Conservation (phyloP, 2,113 vertebrate species). For the Scomber japonicus region DNA sequence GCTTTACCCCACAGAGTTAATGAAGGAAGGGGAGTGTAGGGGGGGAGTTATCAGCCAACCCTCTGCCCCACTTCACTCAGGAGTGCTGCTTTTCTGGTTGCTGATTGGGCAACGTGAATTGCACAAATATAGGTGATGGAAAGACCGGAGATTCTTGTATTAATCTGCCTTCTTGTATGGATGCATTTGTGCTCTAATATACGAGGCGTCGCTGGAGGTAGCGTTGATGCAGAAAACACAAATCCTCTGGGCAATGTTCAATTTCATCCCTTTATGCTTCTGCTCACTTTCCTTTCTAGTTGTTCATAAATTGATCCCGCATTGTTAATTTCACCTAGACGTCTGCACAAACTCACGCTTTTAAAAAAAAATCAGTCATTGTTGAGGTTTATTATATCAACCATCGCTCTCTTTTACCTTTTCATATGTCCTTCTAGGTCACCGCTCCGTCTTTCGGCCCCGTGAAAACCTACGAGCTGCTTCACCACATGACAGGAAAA, state of each 20-base stretch:
- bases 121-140: conserved; percentile 46
- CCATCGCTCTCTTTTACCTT: not conserved
- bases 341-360: not conserved
- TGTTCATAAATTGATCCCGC: not conserved
- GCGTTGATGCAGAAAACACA: conserved; percentile 23
- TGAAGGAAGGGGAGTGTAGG: conserved; percentile 26
- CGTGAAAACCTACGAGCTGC: conserved; percentile 87
- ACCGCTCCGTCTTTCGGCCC: conserved; percentile 88
- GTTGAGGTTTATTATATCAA: not conserved
- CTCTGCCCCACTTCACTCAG: conserved; percentile 19
- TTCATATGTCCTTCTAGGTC: conserved; percentile 81
- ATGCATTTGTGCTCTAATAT: conserved; percentile 51
- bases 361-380: not conserved
- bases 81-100: conserved; percentile 22
- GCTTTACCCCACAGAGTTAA: conserved; percentile 63
- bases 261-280: not conserved
- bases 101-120: conserved; percentile 57
- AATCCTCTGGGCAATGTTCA: conserved; percentile 3
- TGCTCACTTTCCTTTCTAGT: conserved; percentile 7
- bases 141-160: conserved; percentile 37
- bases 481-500: conserved; percentile 96
- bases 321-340: too few relatives aligned
- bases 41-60: conserved; percentile 16
- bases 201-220: conserved; percentile 35
- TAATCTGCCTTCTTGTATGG: conserved; percentile 47